phyloP scores from a whole-genome alignment of 2,797 vertebrate genomes.

The Valencia hispanica region DNA sequence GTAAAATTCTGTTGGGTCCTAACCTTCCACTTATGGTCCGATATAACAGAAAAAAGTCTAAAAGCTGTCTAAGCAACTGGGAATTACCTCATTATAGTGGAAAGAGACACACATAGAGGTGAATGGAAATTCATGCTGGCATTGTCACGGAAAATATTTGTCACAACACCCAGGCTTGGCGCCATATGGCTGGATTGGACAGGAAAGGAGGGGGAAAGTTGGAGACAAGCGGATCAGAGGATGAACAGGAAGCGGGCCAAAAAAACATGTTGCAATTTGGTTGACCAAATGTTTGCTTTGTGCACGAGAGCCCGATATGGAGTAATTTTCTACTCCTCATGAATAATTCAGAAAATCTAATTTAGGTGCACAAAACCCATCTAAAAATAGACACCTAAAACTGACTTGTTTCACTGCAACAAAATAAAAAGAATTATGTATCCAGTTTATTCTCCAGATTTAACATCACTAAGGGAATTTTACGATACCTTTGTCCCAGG shows the following conservation, averaged over 20 bases:
- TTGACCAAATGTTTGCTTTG: slow-evolving; percentile 75
- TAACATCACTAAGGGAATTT: background rate
- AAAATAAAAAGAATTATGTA: background rate
- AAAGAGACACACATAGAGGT: slow-evolving; percentile 40
- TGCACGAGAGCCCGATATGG: slow-evolving; percentile 55
- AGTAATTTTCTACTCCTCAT: slow-evolving; percentile 50
- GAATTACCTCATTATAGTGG: slow-evolving; percentile 40
- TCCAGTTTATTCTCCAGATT: background rate
- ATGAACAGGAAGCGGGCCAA: slow-evolving; percentile 56
- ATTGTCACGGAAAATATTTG: slow-evolving; percentile 76
- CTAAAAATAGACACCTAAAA: slow-evolving; percentile 54
- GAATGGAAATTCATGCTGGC: slow-evolving; percentile 71
- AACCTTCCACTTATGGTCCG: slow-evolving; percentile 46
- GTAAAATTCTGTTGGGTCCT: slow-evolving; percentile 27
- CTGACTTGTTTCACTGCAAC: slow-evolving; percentile 14
- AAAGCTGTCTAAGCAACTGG: slow-evolving; percentile 39
- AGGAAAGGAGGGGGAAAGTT: slow-evolving; percentile 37
- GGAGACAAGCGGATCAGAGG: slow-evolving; percentile 55
- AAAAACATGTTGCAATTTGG: slow-evolving; percentile 70
- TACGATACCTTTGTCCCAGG: slow-evolving; percentile 87
- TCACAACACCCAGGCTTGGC: slow-evolving; percentile 64
- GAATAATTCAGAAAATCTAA: slow-evolving; percentile 66
- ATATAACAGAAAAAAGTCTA: slow-evolving; percentile 53
- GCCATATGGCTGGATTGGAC: slow-evolving; percentile 76
- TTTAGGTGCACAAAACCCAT: slow-evolving; percentile 45